Base-by-base conservation (phyloP, 1,140 invertebrate genomes). In the Calliopsis andreniformis region DNA sequence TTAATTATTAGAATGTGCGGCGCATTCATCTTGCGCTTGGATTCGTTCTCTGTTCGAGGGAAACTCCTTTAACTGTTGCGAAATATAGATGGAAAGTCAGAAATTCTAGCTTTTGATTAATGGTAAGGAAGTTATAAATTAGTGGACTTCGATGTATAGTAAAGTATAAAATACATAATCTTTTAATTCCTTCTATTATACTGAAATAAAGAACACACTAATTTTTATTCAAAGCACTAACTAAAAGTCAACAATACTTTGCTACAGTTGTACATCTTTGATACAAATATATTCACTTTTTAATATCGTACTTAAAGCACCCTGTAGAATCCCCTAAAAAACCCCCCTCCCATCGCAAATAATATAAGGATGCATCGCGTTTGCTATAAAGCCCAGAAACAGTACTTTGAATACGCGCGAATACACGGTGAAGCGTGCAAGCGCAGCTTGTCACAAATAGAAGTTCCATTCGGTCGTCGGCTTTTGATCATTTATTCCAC, bases 401-500 rank as follows among this genome's bases (percentile, higher is more conserved):
- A 10, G 12, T 56, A n/a, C 4, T 51, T 18, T 51, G 8, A 5
- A 30, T 59, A 59, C 25, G 16, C 39, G 18, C 20, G 7, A 3
- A 18, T 14, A 49, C 30, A 51, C 47, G 14, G n/a, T 32, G 25
- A 20, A 61, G 42, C 43, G 16, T 45, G 23, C 18, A 67, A 68
- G 32, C 45, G 39, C 39, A n/a, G 49, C 39, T 8, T 20, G 56
- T 67, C 66, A 30, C 56, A 39, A 28, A 25, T 39, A 14, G 59
- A 25, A 62, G 53, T 53, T 82, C 66, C 62, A 75, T 47, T 55
- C 58, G 35, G 32, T 10, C 64, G 32, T 23, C 69, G 47, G 25
- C 80, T 83, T 83, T 83, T 83, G 79, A 83, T 83, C 76, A 66
- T 83, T 78, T 78, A 78, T 82, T 78, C 79, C 69, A 47, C 42